A percentile compares a stretch with the other conserved stretches of the same genome.
These are phyloP conservation scores for Sigmodon hispidus DNA, from an alignment of 2,113 vertebrate genomes.

Conservation along the genomic window DNA sequence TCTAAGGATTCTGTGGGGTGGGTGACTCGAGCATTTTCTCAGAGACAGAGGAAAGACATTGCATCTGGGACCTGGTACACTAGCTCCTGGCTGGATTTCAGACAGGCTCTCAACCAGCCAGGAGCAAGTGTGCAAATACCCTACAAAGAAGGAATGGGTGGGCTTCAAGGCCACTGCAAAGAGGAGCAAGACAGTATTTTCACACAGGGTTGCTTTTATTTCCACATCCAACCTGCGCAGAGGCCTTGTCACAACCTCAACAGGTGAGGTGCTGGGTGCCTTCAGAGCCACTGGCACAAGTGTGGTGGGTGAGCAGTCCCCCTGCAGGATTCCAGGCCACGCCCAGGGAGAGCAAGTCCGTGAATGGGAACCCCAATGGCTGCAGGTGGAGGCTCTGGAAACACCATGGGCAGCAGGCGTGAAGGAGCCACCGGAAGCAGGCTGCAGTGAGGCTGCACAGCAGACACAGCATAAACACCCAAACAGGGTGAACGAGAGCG, in stretches of 20 bases:
- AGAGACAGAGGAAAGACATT: not conserved
- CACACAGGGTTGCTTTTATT: conserved; percentile 88
- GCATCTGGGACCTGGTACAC: not conserved
- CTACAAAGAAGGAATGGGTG: not conserved
- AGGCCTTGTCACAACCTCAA: conserved; percentile 89
- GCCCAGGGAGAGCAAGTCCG: conserved; percentile 79
- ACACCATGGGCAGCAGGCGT: conserved; percentile 46
- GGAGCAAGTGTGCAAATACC: not conserved
- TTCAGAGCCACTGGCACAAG: conserved; percentile 86
- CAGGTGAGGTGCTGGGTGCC: conserved; percentile 92
- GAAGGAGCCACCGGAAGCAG: conserved; percentile 44
- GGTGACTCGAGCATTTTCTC: not conserved
- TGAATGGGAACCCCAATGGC: conserved; percentile 77
- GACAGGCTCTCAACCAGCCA: not conserved
- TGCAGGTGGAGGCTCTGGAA: conserved; percentile 59
- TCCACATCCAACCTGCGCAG: conserved; percentile 83
- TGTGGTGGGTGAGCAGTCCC: not conserved
- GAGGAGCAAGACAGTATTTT: conserved; percentile 72
- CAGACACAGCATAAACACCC: conserved; percentile 74
- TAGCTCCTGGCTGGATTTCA: not conserved
- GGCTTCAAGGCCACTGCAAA: not conserved
- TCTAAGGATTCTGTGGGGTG: not conserved
- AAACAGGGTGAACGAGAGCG: conserved; percentile 80
- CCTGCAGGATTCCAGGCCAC: conserved; percentile 73
- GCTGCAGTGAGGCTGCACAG: conserved; percentile 51